Evolutionary conservation across 2,797 vertebrate species (phyloP), one percentile per base, ranked within the genome.

Genomic region (Phoxinus dragarum): DNA sequence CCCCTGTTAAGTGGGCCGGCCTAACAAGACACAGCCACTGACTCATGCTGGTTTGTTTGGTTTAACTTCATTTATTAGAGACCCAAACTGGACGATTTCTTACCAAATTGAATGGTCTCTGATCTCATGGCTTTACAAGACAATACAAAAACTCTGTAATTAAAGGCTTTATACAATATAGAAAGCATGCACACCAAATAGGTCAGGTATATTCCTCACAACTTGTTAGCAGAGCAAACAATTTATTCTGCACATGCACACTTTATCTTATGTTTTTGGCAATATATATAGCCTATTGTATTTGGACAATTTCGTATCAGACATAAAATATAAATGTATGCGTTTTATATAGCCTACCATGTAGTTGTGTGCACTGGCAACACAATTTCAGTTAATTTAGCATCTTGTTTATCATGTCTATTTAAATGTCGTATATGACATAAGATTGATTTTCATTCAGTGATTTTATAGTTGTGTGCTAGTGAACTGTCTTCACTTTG

Each of bases 1-100:
- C 95, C 94, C 93, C 93, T 94, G 91, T 92, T 94, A 91, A 94
- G 91, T 23, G 86, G 90, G 88, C 92, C 91, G 94, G 91, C 92
- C 94, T 93, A 90, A 92, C 92, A 89, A 91, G 93, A 88, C 89
- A 85, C 84, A 84, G 84, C 88, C 90, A 83, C 86, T 16, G 78
- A 89, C 88, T 86, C 89, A 74, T 36, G 88, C 89, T 89, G 85
- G 83, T 89, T 89, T 90, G 87, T 90, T 89, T 90, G 85, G 85
- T 90, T 90, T 88, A 89, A 80, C 88, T 81, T 88, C 81, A 88
- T 84, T 86, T 88, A 87, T 86, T 86, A 86, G 86, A 84, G 84
- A 83, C 80, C 83, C 66, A n/a, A 56, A 54, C 67, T 16, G 36
- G 52, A 69, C 36, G 47, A 14, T 19, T 14, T 49, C 31, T 59